Evolutionary conservation across 2,888 invertebrate genomes (phyloP).

Genomic region (Lepidochitona cinerea): DNA sequence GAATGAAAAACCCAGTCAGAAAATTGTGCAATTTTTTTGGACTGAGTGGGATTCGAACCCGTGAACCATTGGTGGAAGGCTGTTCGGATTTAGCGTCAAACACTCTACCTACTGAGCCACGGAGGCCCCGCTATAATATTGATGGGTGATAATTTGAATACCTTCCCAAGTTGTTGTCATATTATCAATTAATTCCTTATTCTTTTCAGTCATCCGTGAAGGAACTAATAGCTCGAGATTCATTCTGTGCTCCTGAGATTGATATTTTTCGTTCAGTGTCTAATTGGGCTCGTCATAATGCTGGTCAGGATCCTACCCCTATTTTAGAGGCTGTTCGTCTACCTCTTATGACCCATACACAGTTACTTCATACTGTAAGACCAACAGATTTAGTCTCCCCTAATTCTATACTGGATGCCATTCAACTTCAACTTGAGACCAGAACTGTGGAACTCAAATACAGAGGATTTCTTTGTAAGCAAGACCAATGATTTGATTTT

Average conservation of each 20-base stretch:
- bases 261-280: constrained; percentile 93
- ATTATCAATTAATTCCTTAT: not conserved
- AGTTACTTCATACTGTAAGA: constrained; percentile 89
- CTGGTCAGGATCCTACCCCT: constrained; percentile 73
- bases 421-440: constrained; percentile 86
- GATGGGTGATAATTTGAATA: too few relatives aligned
- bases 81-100: too few relatives aligned
- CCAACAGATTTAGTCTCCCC: constrained; percentile 89
- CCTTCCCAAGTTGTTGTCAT: too few relatives aligned
- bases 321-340: constrained; percentile 77
- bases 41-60: too few relatives aligned
- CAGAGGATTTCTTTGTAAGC: constrained; percentile 77
- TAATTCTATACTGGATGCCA: constrained; percentile 94
- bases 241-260: constrained; percentile 96
- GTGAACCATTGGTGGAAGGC: too few relatives aligned
- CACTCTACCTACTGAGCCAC: too few relatives aligned
- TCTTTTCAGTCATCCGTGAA: constrained; percentile 77
- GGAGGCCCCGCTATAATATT: too few relatives aligned
- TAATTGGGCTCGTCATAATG: constrained; percentile 88
- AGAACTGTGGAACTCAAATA: constrained; percentile 86
- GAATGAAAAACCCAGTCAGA: too few relatives aligned
- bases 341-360: constrained; percentile 89
- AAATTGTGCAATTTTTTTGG: too few relatives aligned
- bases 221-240: constrained; percentile 89
- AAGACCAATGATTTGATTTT: too few relatives aligned